phyloP scores from a whole-genome alignment of 2,888 invertebrate genomes.

The Xestia sexstrigata region DNA sequence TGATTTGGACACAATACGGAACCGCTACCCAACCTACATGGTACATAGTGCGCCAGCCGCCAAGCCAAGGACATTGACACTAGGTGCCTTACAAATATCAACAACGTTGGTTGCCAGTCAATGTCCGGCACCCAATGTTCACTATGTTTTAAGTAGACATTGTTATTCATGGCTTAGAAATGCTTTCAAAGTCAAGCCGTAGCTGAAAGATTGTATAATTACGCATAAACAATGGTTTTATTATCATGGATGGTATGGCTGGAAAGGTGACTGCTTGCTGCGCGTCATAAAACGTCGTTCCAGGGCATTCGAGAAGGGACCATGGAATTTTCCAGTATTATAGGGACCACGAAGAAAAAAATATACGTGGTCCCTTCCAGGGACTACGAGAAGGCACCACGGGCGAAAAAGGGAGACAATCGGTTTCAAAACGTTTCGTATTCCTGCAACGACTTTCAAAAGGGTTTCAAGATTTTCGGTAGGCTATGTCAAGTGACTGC shows the following conservation, averaged over 20 bases:
- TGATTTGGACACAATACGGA: slow-evolving; percentile 15
- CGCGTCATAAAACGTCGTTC: no score
- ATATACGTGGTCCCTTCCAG: no score
- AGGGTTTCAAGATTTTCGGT: background rate
- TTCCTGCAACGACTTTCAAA: background rate
- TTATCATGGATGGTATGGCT: no score
- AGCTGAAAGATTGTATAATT: background rate
- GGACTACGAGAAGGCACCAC: no score
- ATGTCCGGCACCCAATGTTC: slow-evolving; percentile 20
- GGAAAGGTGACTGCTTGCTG: no score
- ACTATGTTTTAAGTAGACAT: no score
- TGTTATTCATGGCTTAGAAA: slow-evolving; percentile 20
- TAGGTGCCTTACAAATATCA: slow-evolving; percentile 1
- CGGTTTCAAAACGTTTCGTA: background rate
- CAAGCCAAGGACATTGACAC: slow-evolving; percentile 44
- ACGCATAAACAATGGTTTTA: background rate
- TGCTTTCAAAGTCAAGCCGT: background rate
- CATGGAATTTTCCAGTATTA: no score
- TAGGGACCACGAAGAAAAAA: no score
- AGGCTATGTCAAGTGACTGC: background rate
- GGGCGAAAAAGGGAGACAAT: background rate
- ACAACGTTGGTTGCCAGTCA: slow-evolving; percentile 16
- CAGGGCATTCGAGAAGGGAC: no score
- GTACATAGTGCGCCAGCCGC: slow-evolving; percentile 22
- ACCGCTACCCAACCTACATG: slow-evolving; percentile 54